These are phyloP conservation scores for Anseranas semipalmata DNA, from an alignment of 2,113 vertebrate species.

Conservation along the genomic window DNA sequence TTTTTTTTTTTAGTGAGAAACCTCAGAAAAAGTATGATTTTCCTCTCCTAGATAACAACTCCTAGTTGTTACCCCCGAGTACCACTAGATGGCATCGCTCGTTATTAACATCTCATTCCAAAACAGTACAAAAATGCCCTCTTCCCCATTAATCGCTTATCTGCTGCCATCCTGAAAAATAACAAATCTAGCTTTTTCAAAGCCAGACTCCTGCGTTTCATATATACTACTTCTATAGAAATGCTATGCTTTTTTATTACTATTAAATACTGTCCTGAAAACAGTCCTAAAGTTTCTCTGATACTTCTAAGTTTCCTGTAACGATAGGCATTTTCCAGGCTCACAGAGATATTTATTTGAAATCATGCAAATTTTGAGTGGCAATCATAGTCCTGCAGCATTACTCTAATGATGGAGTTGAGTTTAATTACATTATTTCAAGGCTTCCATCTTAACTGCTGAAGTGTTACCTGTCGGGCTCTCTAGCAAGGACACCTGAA, in stretches of 20 bases:
- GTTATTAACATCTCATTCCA: neutral
- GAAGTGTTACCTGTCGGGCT: neutral
- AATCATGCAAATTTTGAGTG: neutral
- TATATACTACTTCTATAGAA: neutral
- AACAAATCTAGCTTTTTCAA: neutral
- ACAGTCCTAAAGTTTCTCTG: neutral
- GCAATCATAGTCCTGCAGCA: neutral
- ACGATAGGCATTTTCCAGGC: neutral
- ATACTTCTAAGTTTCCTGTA: neutral
- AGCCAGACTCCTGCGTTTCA: neutral
- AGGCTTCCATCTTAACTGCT: neutral
- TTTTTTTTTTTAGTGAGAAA: neutral
- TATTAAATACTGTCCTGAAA: neutral
- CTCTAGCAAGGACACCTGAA: neutral
- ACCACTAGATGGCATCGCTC: neutral
- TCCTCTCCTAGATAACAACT: no score
- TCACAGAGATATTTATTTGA: neutral
- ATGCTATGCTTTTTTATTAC: neutral
- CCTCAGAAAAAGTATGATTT: accelerated
- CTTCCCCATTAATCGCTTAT: accelerated
- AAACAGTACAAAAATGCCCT: neutral
- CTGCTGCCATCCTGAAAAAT: neutral
- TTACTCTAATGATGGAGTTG: neutral
- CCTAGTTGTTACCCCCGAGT: neutral
- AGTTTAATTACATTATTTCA: neutral